Percentiles rank a stretch among this genome's conserved stretches.
phyloP scores from a whole-genome alignment of 2,113 vertebrate species.

The Labrus mixtus region DNA sequence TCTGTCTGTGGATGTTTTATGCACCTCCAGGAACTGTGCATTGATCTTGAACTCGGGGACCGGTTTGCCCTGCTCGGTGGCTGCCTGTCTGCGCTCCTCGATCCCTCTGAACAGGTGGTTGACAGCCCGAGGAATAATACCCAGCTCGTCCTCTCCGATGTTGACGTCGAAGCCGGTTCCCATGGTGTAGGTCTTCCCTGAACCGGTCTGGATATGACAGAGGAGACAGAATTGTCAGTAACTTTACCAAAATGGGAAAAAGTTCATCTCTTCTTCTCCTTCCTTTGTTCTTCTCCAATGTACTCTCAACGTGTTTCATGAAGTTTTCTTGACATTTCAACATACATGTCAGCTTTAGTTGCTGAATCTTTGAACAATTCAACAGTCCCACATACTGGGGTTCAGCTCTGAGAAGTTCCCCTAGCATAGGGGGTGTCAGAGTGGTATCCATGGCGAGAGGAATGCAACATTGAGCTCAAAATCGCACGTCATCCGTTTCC shows the following conservation, averaged over 20 bases:
- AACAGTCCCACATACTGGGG: background rate
- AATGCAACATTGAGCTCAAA: constrained; percentile 71
- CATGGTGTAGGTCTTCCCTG: constrained; percentile 99
- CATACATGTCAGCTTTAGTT: background rate
- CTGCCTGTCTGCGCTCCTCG: constrained; percentile 89
- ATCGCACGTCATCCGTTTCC: constrained; percentile 45
- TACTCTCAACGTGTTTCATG: background rate
- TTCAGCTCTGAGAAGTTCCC: constrained; percentile 14
- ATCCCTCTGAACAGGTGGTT: constrained; percentile 94
- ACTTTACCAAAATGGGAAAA: background rate
- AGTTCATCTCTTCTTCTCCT: background rate
- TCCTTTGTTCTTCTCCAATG: background rate
- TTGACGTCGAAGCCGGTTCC: constrained; percentile 97
- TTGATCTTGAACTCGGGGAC: constrained; percentile 98
- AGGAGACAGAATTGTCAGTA: background rate
- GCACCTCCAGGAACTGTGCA: constrained; percentile 96
- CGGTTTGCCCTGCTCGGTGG: constrained; percentile 90
- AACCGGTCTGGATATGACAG: constrained; percentile 87
- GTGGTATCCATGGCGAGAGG: constrained; percentile 74
- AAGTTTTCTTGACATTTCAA: background rate
- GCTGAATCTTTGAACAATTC: background rate
- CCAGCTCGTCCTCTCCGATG: constrained; percentile 92
- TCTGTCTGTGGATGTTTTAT: constrained; percentile 9
- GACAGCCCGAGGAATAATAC: constrained; percentile 96
- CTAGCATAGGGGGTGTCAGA: constrained; percentile 10